Evolutionary conservation across 2,113 vertebrate genomes (phyloP).

Genomic region (Rallus limicola): DNA sequence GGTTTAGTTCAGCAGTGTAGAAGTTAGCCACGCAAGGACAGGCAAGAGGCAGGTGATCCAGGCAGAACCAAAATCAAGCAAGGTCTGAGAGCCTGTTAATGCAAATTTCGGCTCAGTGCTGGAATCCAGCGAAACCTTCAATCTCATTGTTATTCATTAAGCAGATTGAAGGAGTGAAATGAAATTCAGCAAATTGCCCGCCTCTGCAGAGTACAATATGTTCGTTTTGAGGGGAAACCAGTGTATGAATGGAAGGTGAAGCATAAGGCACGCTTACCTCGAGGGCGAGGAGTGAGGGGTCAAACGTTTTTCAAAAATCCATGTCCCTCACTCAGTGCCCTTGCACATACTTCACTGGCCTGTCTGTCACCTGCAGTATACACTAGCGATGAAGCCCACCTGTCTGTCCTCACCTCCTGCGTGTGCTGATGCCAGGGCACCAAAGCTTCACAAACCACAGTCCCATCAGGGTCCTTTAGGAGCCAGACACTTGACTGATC

Average conservation of each 20-base stretch:
- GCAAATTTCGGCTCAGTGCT: not conserved
- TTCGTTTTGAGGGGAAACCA: conserved; percentile 8
- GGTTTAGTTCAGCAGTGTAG: not conserved
- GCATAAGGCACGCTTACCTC: not conserved
- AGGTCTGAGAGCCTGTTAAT: not conserved
- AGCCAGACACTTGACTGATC: not conserved
- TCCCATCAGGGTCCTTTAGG: not conserved
- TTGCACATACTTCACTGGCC: not conserved
- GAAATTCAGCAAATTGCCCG: conserved; percentile 55
- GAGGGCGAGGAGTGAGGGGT: fast-evolving
- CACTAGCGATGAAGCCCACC: not conserved
- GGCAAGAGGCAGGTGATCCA: not conserved
- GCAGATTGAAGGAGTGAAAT: conserved; percentile 58
- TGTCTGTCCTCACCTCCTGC: not conserved
- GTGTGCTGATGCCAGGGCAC: not conserved
- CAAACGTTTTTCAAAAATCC: not conserved
- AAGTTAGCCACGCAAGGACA: not conserved
- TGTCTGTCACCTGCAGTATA: not conserved
- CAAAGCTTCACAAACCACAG: not conserved
- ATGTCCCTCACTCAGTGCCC: not conserved
- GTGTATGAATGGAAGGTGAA: conserved; percentile 22
- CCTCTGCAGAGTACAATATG: conserved; percentile 60
- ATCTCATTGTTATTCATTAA: conserved; percentile 64
- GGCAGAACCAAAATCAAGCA: not conserved
- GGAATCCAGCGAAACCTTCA: conserved; percentile 32